Percentiles rank a stretch among this genome's conserved stretches.
phyloP scores from a whole-genome alignment of 2,797 vertebrate species.

The Thunnus albacares region DNA sequence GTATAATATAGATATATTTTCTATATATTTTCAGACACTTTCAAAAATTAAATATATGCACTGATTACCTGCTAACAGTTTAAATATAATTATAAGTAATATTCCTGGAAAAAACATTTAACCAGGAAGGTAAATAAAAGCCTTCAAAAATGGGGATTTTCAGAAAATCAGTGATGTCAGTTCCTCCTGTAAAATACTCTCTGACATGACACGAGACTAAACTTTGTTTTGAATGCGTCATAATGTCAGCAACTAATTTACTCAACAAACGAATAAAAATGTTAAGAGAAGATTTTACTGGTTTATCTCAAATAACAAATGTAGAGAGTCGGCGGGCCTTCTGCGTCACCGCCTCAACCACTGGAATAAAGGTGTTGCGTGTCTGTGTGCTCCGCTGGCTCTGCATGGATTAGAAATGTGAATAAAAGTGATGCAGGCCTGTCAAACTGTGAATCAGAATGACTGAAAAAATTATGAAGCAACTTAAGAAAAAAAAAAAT shows the following conservation, averaged over 20 bases:
- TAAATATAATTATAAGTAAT: not conserved
- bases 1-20: no score
- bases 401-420: not conserved
- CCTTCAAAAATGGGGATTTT: not conserved
- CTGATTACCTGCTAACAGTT: not conserved
- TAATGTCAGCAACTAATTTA: not conserved
- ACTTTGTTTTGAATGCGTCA: not conserved
- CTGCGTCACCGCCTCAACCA: not conserved
- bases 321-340: not conserved
- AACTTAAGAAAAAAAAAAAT: not conserved
- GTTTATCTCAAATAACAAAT: not conserved
- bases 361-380: not conserved
- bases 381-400: not conserved
- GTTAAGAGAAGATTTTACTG: no score
- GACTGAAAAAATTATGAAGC: not conserved
- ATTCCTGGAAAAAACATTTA: not conserved
- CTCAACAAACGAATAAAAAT: not conserved
- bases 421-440: not conserved
- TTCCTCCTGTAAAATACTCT: not conserved
- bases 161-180: not conserved
- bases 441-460: not conserved
- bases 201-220: not conserved
- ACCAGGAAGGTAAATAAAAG: not conserved
- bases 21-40: not conserved
- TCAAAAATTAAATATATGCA: not conserved